A percentile compares a stretch with the other conserved stretches of the same genome.
Conservation (phyloP, 2,797 vertebrate genomes). For the Paramormyrops hopkinsi region DNA sequence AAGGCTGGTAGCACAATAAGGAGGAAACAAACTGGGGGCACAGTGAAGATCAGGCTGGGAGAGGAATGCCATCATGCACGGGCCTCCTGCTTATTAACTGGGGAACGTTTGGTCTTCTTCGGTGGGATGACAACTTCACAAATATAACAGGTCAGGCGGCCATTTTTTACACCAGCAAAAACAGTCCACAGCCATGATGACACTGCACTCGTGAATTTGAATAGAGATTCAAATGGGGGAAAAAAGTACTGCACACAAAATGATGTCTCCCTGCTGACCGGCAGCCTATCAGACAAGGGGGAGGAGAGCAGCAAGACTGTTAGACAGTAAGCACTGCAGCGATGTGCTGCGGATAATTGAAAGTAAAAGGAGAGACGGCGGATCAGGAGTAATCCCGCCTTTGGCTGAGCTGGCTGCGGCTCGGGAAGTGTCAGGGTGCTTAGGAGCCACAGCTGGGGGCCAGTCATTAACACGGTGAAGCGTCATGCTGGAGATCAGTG, state of each 20-base stretch:
- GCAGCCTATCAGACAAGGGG: not conserved
- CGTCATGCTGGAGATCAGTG: not conserved
- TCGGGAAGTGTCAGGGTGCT: not conserved
- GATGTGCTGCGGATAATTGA: not conserved
- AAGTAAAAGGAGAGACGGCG: not conserved
- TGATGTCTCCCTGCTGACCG: not conserved
- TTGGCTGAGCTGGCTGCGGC: not conserved
- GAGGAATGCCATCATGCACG: not conserved
- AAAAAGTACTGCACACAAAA: not conserved
- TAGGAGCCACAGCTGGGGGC: not conserved
- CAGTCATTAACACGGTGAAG: not conserved
- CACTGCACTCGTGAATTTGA: not conserved
- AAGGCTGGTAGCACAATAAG: not conserved
- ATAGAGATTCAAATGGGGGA: not conserved
- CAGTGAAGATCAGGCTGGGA: not conserved
- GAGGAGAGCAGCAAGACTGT: not conserved
- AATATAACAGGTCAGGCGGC: not conserved
- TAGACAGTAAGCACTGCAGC: not conserved
- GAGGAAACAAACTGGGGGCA: constrained; percentile 12
- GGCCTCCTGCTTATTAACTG: not conserved
- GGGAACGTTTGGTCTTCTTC: not conserved
- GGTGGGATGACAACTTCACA: not conserved
- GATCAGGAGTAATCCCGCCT: not conserved
- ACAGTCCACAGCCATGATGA: not conserved
- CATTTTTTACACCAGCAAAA: not conserved